These are phyloP conservation scores for Pandemis cinnamomeana DNA, from an alignment of 2,888 invertebrate species.

Conservation along the genomic window DNA sequence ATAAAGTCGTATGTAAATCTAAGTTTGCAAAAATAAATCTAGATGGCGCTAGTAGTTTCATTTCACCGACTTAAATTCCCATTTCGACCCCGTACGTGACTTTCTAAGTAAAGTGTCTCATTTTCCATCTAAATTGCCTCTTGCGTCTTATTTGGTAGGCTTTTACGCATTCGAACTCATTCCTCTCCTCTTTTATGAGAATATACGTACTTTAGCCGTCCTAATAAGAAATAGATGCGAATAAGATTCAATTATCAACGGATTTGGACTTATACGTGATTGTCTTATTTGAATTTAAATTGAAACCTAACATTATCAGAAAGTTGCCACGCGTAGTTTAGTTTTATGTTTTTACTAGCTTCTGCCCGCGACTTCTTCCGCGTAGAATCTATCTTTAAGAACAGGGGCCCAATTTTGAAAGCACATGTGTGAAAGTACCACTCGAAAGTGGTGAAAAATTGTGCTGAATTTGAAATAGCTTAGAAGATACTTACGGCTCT, in stretches of 20 bases:
- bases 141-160: constrained; percentile 74
- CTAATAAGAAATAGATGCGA: constrained; percentile 61
- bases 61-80: constrained; percentile 39
- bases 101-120: constrained; percentile 74
- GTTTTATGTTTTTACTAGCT: constrained; percentile 9
- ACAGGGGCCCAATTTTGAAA: too few relatives aligned
- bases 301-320: constrained; percentile 1
- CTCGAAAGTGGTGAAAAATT: too few relatives aligned
- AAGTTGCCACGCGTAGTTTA: neutral
- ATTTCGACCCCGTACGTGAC: constrained; percentile 67
- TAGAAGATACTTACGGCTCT: too few relatives aligned
- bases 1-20: neutral
- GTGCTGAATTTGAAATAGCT: too few relatives aligned
- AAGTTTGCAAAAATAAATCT: neutral
- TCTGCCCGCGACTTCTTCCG: too few relatives aligned
- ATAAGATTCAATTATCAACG: constrained; percentile 43
- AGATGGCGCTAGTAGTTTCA: constrained; percentile 65
- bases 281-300: constrained; percentile 47
- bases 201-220: constrained; percentile 64
- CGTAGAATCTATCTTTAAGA: too few relatives aligned
- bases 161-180: constrained; percentile 77
- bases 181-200: constrained; percentile 70
- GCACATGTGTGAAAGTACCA: too few relatives aligned
- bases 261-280: constrained; percentile 55
- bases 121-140: constrained; percentile 76